Evolutionary conservation across 2,113 vertebrate genomes (phyloP).

Genomic region (Cairina moschata): DNA sequence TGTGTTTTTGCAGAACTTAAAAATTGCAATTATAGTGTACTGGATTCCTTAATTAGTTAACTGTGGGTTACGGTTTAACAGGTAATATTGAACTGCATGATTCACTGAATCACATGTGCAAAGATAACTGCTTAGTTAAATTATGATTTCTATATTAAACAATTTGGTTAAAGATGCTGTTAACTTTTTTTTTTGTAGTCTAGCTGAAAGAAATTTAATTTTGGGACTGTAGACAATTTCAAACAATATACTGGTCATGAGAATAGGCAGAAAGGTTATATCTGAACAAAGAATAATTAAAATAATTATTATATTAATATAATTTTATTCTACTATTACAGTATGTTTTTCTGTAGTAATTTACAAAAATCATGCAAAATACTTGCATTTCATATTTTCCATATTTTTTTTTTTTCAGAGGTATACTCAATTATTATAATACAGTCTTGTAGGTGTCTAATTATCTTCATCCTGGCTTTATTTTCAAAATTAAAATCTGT

Average conservation of each 20-base stretch:
- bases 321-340: background rate
- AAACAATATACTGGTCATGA: background rate
- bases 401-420: background rate
- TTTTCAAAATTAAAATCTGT: background rate
- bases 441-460: slow-evolving; percentile 3
- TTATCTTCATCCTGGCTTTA: background rate
- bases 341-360: background rate
- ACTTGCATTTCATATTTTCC: background rate
- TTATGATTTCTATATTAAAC: slow-evolving; percentile 25
- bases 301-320: background rate
- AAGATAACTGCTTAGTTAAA: background rate
- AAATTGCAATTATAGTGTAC: background rate
- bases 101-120: slow-evolving; percentile 23
- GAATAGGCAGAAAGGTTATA: background rate
- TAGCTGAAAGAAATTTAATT: background rate
- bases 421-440: background rate
- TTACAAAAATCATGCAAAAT: background rate
- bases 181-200: background rate
- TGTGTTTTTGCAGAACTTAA: background rate
- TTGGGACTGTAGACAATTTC: background rate
- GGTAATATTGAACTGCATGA: slow-evolving; percentile 15
- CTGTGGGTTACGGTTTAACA: slow-evolving; percentile 7
- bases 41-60: slow-evolving; percentile 24
- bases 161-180: background rate
- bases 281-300: background rate